Evolutionary conservation across 2,888 invertebrate species (phyloP).

Genomic region (Malthinus seriepunctatus): DNA sequence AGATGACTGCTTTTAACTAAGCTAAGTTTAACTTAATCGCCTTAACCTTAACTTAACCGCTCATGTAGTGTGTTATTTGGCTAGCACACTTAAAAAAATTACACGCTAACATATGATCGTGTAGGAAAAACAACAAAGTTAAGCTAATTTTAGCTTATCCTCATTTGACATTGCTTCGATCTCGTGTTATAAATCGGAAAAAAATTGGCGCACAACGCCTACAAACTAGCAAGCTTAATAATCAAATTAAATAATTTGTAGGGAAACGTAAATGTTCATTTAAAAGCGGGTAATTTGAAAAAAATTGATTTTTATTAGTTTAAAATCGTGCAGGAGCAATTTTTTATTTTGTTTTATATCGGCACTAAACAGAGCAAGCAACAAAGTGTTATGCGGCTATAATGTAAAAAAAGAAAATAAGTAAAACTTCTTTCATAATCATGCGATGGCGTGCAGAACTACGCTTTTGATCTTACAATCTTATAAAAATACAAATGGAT

Average conservation of each 20-base stretch:
- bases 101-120: conserved; percentile 2
- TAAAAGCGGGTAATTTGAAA: too few species aligned
- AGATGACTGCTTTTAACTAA: conserved; percentile 25
- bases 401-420: conserved; percentile 10
- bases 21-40: conserved; percentile 33
- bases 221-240: too few species aligned
- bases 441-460: conserved; percentile 12
- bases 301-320: too few species aligned
- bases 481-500: conserved; percentile 17
- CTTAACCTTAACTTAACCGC: conserved; percentile 35
- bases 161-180: too few species aligned
- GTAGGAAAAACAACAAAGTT: too few species aligned
- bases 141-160: too few species aligned
- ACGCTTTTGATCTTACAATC: conserved; percentile 17
- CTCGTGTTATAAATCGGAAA: too few species aligned
- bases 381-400: conserved; percentile 6
- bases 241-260: too few species aligned
- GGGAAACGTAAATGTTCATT: too few species aligned
- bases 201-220: too few species aligned
- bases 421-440: conserved; percentile 16
- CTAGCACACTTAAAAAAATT: conserved; percentile 6
- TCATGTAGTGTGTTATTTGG: conserved; percentile 2
- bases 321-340: too few species aligned
- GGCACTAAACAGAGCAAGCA: not conserved
- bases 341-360: conserved; percentile 7